These are phyloP conservation scores for Hemibagrus guttatus DNA, from an alignment of 2,797 vertebrate species.

Conservation along the genomic window DNA sequence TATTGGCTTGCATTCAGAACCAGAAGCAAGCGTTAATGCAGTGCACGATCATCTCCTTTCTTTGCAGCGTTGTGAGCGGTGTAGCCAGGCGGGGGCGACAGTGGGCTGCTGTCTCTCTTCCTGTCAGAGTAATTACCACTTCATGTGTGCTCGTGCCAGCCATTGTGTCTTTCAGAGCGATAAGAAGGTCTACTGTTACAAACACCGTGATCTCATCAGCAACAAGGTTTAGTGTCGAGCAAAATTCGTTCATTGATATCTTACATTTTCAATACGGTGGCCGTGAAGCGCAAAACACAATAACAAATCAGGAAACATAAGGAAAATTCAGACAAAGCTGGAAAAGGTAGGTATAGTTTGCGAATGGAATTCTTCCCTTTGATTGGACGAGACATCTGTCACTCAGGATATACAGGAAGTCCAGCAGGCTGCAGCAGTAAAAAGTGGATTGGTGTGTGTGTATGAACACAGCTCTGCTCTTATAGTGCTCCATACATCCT, in stretches of 20 bases:
- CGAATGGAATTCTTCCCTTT: too few species aligned
- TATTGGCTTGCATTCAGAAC: background rate
- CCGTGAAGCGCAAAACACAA: too few species aligned
- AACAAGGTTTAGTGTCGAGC: constrained; percentile 72
- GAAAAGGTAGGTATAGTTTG: too few species aligned
- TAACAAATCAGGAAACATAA: too few species aligned
- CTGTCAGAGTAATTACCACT: constrained; percentile 93
- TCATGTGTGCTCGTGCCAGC: constrained; percentile 89
- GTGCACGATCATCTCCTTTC: background rate
- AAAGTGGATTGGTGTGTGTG: too few species aligned
- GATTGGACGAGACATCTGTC: too few species aligned
- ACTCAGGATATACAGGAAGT: too few species aligned
- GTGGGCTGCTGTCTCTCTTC: constrained; percentile 90
- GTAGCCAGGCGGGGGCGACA: constrained; percentile 85
- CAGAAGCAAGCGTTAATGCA: background rate
- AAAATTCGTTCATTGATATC: background rate
- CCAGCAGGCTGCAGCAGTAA: too few species aligned
- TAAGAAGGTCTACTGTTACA: constrained; percentile 89
- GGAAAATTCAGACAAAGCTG: too few species aligned
- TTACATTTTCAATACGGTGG: too few species aligned
- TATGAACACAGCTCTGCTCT: too few species aligned
- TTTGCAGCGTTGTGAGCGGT: constrained; percentile 88
- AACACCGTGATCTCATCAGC: constrained; percentile 83
- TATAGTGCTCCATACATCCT: too few species aligned
- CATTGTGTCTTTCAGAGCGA: constrained; percentile 89